A percentile compares a stretch with the other conserved stretches of the same genome.
Evolutionary conservation across 2,113 vertebrate genomes (phyloP).

Genomic region (Carettochelys insculpta): DNA sequence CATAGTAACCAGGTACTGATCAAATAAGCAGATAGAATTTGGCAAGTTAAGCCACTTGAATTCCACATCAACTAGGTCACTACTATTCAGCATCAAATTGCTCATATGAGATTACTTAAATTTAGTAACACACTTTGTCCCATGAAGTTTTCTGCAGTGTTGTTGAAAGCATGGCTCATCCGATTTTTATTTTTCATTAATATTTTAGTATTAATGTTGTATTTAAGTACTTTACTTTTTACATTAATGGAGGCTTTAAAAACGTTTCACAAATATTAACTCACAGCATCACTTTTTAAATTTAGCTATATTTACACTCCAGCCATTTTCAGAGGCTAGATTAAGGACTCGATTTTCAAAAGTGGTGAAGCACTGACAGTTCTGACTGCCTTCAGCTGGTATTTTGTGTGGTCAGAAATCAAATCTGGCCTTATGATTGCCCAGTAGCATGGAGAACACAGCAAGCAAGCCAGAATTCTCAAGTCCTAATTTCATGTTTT

Average conservation of each 20-base stretch:
- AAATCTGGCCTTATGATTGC: background rate
- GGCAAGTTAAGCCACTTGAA: background rate
- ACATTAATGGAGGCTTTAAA: background rate
- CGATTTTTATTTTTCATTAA: background rate
- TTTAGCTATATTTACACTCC: background rate
- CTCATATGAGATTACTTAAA: slow-evolving; percentile 12
- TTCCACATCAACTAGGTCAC: slow-evolving; percentile 5
- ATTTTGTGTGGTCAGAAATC: background rate
- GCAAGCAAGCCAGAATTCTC: background rate
- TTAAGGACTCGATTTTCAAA: background rate
- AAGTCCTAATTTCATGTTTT: background rate
- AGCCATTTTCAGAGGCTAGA: background rate
- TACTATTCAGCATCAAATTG: background rate
- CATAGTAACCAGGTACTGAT: background rate
- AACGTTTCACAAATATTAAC: background rate
- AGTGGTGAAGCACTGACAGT: background rate
- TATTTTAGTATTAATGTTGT: background rate
- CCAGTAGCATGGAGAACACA: background rate
- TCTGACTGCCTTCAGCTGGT: background rate
- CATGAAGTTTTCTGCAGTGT: background rate
- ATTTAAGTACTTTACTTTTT: fast-evolving
- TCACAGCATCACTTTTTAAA: background rate
- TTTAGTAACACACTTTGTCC: background rate
- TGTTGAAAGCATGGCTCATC: background rate
- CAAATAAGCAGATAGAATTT: background rate